Evolutionary conservation across 23 tunicate species (phyloP), one percentile per base, ranked within the genome.

Genomic region (Trididemnum miniatum): DNA sequence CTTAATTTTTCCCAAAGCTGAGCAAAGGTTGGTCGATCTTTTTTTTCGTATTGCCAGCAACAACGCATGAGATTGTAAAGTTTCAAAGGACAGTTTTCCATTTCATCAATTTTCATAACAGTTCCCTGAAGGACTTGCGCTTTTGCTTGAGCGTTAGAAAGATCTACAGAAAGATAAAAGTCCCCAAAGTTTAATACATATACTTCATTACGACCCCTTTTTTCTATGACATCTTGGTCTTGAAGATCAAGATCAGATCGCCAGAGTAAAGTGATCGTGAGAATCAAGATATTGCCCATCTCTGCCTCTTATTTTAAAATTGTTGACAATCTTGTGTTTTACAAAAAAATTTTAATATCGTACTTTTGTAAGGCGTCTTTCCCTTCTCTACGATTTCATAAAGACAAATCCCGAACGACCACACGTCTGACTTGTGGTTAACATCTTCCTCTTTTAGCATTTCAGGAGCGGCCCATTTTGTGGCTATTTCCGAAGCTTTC

Each of bases 391-490:
- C 22, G 26, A 62, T 25, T 62, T 62, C 69, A 22, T 4, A 22
- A 25, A 62, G 69, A 23, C 27, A 62, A 22, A 62, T 62, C 22
- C 69, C 69, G 30, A 62, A 62, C 20, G 69, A 62, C 69, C 69
- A 62, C 27, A 62, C 69, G 22, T 62, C 69, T 9, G 69, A 62
- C 30, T 62, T 62, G 30, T 22, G 5, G 27, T 5, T 62, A 26
- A 22, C 15, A 9, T 23, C 22, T 15, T 22, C 5, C 27, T 9
- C 5, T 62, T 22, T 22, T 9, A 62, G 22, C 4, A 25, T 26
- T 62, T 62, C 69, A 15, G 69, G 69, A 4, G 69, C 69, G 27
- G 69, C 22, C 69, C 69, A 62, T 22, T 25, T 62, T 26, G 22
- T 26, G 27, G 69, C 29, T 9, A 50, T 18, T 50, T 50, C 18